phyloP scores from a whole-genome alignment of 2,797 vertebrate genomes.

The Astyanax mexicanus region DNA sequence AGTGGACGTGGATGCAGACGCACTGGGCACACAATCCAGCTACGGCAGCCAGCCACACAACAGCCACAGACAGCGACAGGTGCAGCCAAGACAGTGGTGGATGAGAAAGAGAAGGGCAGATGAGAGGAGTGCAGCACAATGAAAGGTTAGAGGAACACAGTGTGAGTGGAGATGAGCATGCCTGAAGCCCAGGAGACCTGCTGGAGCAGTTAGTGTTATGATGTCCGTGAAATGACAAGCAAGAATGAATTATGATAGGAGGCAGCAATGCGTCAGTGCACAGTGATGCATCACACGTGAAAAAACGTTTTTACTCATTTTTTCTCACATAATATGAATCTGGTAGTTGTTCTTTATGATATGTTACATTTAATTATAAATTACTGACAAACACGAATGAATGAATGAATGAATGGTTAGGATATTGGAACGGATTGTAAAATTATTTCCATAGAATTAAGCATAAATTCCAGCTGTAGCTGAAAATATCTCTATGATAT shows the following conservation, averaged over 20 bases:
- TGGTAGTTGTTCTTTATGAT: too few relatives aligned
- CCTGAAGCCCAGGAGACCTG: conserved; percentile 1
- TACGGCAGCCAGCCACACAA: conserved; percentile 64
- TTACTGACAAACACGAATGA: too few relatives aligned
- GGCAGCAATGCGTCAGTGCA: not conserved
- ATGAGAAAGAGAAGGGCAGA: conserved; percentile 54
- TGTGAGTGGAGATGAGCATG: conserved; percentile 35
- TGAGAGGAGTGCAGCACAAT: conserved; percentile 39
- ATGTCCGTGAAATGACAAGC: not conserved
- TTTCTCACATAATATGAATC: not conserved
- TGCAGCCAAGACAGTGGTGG: conserved; percentile 55
- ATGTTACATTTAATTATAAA: too few relatives aligned
- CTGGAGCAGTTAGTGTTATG: not conserved
- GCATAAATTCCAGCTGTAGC: too few relatives aligned
- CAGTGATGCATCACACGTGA: not conserved
- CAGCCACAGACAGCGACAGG: conserved; percentile 67
- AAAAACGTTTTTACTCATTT: too few relatives aligned
- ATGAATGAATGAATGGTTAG: too few relatives aligned
- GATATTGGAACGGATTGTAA: too few relatives aligned
- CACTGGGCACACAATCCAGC: conserved; percentile 82
- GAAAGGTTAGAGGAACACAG: not conserved
- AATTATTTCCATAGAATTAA: too few relatives aligned
- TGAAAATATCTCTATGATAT: too few relatives aligned
- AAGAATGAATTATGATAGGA: not conserved
- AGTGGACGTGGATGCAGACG: conserved; percentile 69